Conservation (phyloP, 2,888 invertebrate species). For the Andrena camellia region DNA sequence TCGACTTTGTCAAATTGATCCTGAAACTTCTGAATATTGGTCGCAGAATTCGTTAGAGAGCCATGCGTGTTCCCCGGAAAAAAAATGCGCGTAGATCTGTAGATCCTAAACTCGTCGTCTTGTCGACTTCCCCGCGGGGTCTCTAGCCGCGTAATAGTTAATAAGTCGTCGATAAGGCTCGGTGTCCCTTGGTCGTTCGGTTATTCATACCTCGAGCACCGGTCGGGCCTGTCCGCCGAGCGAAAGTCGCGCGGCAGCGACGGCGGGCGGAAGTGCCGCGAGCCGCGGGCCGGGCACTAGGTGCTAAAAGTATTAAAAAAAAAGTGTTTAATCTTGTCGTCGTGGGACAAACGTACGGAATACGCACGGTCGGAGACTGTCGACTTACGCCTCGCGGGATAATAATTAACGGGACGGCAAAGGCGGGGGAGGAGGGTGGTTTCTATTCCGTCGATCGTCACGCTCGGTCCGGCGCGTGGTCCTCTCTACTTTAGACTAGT, state of each 20-base stretch:
- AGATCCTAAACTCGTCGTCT: not conserved
- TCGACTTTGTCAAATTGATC: too few species aligned
- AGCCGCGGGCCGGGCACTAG: slow-evolving; percentile 78
- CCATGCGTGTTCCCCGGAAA: not conserved
- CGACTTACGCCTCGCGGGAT: slow-evolving; percentile 46
- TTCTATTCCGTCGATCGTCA: slow-evolving; percentile 34
- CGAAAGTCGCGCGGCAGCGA: slow-evolving; percentile 49
- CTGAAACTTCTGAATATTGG: too few species aligned
- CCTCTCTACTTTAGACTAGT: slow-evolving; percentile 63
- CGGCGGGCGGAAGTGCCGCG: slow-evolving; percentile 70
- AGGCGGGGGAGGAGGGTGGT: not conserved
- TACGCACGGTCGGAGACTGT: slow-evolving; percentile 67
- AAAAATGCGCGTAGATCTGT: too few species aligned
- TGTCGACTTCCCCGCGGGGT: not conserved
- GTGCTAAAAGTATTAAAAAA: slow-evolving; percentile 81
- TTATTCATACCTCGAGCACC: slow-evolving; percentile 2
- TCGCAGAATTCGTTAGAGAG: too few species aligned
- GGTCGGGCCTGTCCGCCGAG: slow-evolving; percentile 44
- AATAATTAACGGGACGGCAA: not conserved
- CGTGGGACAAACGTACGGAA: slow-evolving; percentile 71
- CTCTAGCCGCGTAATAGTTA: not conserved
- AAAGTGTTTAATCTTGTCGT: slow-evolving; percentile 72
- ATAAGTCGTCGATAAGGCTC: not conserved
- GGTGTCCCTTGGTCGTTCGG: not conserved
- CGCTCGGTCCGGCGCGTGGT: slow-evolving; percentile 46